A percentile compares a stretch with the other conserved stretches of the same genome.
These are phyloP conservation scores for Stictocephala bisonia DNA, from an alignment of 2,888 invertebrate genomes.

Conservation along the genomic window DNA sequence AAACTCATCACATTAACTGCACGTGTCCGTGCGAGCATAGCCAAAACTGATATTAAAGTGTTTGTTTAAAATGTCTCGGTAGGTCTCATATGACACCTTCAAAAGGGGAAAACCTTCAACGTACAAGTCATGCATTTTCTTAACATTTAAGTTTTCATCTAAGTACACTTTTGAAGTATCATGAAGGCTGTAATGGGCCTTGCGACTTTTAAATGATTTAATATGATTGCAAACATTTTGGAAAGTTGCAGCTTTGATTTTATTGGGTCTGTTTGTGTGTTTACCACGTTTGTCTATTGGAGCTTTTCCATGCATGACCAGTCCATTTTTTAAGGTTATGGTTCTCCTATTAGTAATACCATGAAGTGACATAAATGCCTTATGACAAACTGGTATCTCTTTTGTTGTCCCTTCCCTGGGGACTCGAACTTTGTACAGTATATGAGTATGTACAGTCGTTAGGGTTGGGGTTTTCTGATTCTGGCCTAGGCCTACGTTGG, in stretches of 20 bases:
- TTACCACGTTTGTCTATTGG: constrained; percentile 42
- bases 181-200: constrained; percentile 45
- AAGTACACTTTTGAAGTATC: constrained; percentile 38
- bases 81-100: constrained; percentile 42
- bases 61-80: constrained; percentile 38
- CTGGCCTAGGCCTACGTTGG: constrained; percentile 27
- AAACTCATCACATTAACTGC: constrained; percentile 42
- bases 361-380: no score
- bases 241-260: constrained; percentile 38
- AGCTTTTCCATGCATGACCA: constrained; percentile 29
- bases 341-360: no score
- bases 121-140: constrained; percentile 43
- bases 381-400: no score
- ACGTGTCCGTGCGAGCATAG: constrained; percentile 40
- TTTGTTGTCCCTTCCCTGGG: constrained; percentile 25
- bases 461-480: no score
- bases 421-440: constrained; percentile 30
- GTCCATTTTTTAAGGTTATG: no score
- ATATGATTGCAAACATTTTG: constrained; percentile 37
- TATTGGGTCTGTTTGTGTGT: constrained; percentile 35
- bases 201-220: constrained; percentile 43
- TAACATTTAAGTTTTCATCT: constrained; percentile 32
- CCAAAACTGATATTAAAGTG: constrained; percentile 45
- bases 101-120: constrained; percentile 31
- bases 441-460: constrained; percentile 36